Evolutionary conservation across 2,797 vertebrate genomes (phyloP), one percentile per base, ranked within the genome.

Genomic region (Molossus molossus): DNA sequence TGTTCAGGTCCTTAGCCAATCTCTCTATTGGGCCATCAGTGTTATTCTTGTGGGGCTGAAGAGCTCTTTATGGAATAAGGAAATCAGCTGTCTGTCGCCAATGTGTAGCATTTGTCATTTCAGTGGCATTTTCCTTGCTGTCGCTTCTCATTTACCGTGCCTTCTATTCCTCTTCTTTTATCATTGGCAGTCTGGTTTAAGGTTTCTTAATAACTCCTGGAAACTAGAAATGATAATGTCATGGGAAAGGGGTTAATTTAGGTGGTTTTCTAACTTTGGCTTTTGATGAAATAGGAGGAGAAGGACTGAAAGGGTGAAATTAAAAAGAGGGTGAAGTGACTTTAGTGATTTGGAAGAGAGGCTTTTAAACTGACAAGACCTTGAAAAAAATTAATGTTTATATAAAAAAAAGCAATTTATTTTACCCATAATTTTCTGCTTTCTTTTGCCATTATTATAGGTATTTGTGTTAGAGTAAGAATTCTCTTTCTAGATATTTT

Each of bases 371-470:
- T 80, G 77, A 92, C 76, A 86, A 95, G 95, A 95, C 91, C 87
- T 97, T 96, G 93, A 65, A 72, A 87, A 95, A 97, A 96, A 95
- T 85, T 85, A 91, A 77, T 92, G 70, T 96, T 97, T 96, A 65
- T 95, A 90, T 72, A 55, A 58, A 82, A 58, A 95, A 93, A 83
- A 83, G 70, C 72, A 97, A 91, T 94, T 95, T 96, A 80, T 94
- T 93, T 89, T 96, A 79, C 67, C 83, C 21, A 62, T 94, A 95
- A 96, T 97, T 92, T 95, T 70, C 95, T 94, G 60, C 93, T 96
- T 96, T 94, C 89, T 89, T 97, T 94, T 94, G 69, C 85, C 72
- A 65, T 91, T 96, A 90, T 97, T 96, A 94, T 3, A 83, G 73
- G 77, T 73, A 87, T 96, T 97, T 96, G 50, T 90, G 55, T 82